phyloP scores from a whole-genome alignment of 2,888 invertebrate species.

The Bembecia ichneumoniformis region DNA sequence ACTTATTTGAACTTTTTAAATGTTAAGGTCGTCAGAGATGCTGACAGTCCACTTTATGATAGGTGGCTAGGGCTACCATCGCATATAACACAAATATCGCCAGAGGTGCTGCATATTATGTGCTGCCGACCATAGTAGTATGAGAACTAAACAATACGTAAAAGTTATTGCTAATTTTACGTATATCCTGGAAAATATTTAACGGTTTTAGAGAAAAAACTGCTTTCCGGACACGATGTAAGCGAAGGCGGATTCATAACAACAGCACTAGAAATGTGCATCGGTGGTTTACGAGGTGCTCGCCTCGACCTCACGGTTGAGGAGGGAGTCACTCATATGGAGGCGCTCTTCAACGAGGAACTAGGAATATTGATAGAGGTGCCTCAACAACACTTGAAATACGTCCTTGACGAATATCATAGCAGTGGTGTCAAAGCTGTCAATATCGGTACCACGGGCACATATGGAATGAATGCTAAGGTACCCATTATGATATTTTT shows the following conservation, averaged over 20 bases:
- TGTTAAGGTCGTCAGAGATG: too few species aligned
- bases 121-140: too few species aligned
- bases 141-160: too few species aligned
- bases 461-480: slow-evolving; percentile 76
- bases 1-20: too few species aligned
- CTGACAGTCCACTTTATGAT: too few species aligned
- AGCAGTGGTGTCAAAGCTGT: slow-evolving; percentile 74
- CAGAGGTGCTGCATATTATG: too few species aligned
- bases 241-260: slow-evolving; percentile 97
- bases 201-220: slow-evolving; percentile 69
- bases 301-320: slow-evolving; percentile 71
- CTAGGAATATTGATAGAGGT: slow-evolving; percentile 89
- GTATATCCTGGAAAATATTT: too few species aligned
- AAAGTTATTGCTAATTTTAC: too few species aligned
- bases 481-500: slow-evolving; percentile 22
- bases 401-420: slow-evolving; percentile 75
- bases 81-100: too few species aligned
- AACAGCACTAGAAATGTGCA: slow-evolving; percentile 95
- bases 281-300: slow-evolving; percentile 90
- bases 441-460: slow-evolving; percentile 77
- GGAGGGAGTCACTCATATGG: slow-evolving; percentile 67
- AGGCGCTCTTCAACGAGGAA: slow-evolving; percentile 87
- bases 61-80: too few species aligned
- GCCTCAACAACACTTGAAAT: slow-evolving; percentile 58
- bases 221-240: slow-evolving; percentile 92